Percentiles rank a stretch among this genome's conserved stretches.
These are phyloP conservation scores for Pteropus rufus DNA, from an alignment of 2,797 vertebrate genomes.

Conservation along the genomic window DNA sequence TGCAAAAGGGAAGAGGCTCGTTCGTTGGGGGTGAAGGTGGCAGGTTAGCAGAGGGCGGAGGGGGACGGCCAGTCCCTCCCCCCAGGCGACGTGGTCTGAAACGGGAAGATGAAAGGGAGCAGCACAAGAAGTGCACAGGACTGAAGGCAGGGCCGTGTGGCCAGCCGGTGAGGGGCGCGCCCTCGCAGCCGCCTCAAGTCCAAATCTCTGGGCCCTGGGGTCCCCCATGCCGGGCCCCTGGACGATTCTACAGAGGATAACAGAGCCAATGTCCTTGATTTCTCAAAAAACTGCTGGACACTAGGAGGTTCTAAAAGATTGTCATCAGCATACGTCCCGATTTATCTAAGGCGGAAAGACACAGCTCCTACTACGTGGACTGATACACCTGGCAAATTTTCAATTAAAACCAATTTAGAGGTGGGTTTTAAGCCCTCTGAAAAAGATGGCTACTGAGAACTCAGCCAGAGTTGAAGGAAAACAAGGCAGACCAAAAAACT, in stretches of 20 bases:
- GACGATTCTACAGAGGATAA: neutral
- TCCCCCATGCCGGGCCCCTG: neutral
- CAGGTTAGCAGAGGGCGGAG: neutral
- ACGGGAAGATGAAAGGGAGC: neutral
- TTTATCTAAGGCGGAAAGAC: neutral
- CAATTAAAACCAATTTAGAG: neutral
- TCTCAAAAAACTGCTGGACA: too few relatives aligned
- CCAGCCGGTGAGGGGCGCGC: neutral
- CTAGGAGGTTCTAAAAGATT: too few relatives aligned
- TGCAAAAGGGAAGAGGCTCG: neutral
- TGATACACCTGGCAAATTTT: neutral
- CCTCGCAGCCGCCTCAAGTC: neutral
- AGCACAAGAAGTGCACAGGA: rapidly evolving
- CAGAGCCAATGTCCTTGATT: too few relatives aligned
- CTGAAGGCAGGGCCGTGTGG: neutral
- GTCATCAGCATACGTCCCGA: too few relatives aligned
- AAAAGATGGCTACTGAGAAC: neutral
- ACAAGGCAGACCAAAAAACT: neutral
- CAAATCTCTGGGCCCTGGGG: neutral
- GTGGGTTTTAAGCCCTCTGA: neutral
- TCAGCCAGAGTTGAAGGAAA: neutral
- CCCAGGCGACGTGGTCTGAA: neutral
- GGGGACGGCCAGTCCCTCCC: neutral
- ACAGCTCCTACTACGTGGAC: neutral
- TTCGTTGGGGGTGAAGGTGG: neutral